Conservation (phyloP, 1,140 invertebrate species). For the Reticulitermes speratus region DNA sequence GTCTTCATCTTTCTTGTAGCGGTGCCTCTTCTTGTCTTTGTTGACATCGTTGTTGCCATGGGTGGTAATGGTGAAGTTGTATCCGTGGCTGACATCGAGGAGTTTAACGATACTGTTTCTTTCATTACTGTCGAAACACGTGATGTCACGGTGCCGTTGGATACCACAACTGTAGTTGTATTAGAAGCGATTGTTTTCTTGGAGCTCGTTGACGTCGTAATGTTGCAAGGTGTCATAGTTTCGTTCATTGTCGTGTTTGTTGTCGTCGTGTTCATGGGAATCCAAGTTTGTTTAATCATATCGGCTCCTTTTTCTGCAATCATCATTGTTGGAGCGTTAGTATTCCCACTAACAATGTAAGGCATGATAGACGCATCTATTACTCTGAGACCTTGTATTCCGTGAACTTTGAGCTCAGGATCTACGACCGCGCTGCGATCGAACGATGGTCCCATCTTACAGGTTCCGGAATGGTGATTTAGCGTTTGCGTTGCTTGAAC, state of each 20-base stretch:
- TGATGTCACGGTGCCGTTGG: not conserved
- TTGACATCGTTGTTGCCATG: not conserved
- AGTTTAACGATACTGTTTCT: not conserved
- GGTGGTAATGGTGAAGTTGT: not conserved
- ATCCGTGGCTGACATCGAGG: not conserved
- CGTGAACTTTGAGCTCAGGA: conserved; percentile 49
- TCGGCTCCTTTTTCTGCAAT: conserved; percentile 56
- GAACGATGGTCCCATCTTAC: conserved; percentile 50
- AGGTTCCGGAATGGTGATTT: conserved; percentile 47
- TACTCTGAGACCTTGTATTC: conserved; percentile 45
- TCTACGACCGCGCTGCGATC: conserved; percentile 52
- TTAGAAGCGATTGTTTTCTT: not conserved
- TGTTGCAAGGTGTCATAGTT: not conserved
- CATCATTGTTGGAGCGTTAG: conserved; percentile 48
- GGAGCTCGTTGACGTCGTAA: not conserved
- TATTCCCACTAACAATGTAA: conserved; percentile 49
- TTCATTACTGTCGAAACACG: not conserved
- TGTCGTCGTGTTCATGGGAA: not conserved
- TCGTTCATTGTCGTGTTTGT: conserved; percentile 22
- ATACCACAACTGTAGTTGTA: not conserved
- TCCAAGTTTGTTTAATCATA: conserved; percentile 45
- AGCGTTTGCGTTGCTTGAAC: conserved; percentile 39
- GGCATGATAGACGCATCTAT: conserved; percentile 52
- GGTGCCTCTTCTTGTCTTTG: not conserved
- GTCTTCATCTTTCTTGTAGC: not conserved